Percentiles rank a stretch among this genome's conserved stretches.
These are phyloP conservation scores for Pseudoips prasinana DNA, from an alignment of 2,888 invertebrate genomes.

Conservation along the genomic window DNA sequence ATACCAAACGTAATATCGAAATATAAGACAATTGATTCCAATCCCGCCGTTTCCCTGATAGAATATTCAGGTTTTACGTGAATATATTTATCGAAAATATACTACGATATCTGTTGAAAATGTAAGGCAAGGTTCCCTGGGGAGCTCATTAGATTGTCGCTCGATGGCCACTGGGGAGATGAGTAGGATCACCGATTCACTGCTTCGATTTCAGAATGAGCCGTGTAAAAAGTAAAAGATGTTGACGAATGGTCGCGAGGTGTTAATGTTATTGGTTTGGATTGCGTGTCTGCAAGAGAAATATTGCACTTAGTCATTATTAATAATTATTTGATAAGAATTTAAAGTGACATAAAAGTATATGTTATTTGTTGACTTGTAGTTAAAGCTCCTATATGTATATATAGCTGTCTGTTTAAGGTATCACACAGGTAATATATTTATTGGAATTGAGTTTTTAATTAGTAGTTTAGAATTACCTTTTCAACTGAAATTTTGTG, in stretches of 20 bases:
- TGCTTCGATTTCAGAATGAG: slow-evolving; percentile 46
- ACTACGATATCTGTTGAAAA: slow-evolving; percentile 42
- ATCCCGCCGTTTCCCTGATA: slow-evolving; percentile 28
- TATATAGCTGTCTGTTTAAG: too few relatives aligned
- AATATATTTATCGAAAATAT: slow-evolving; percentile 37
- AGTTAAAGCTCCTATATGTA: too few relatives aligned
- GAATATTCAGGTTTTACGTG: slow-evolving; percentile 36
- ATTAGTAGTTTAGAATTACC: too few relatives aligned
- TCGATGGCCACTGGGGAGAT: slow-evolving; percentile 33
- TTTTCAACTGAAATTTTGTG: too few relatives aligned
- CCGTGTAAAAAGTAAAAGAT: slow-evolving; percentile 35
- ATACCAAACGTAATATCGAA: slow-evolving; percentile 28
- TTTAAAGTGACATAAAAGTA: too few relatives aligned
- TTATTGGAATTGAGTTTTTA: too few relatives aligned
- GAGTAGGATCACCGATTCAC: slow-evolving; percentile 41
- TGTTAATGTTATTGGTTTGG: too few relatives aligned
- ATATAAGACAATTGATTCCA: slow-evolving; percentile 35
- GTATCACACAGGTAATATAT: too few relatives aligned
- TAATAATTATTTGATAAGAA: too few relatives aligned
- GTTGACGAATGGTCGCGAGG: slow-evolving; percentile 30
- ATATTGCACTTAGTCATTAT: too few relatives aligned
- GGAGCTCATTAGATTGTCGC: slow-evolving; percentile 59
- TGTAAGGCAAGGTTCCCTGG: slow-evolving; percentile 43
- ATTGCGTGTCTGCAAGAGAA: too few relatives aligned
- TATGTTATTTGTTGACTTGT: too few relatives aligned